phyloP scores from a whole-genome alignment of 2,888 invertebrate genomes.

The Atrina japonica region DNA sequence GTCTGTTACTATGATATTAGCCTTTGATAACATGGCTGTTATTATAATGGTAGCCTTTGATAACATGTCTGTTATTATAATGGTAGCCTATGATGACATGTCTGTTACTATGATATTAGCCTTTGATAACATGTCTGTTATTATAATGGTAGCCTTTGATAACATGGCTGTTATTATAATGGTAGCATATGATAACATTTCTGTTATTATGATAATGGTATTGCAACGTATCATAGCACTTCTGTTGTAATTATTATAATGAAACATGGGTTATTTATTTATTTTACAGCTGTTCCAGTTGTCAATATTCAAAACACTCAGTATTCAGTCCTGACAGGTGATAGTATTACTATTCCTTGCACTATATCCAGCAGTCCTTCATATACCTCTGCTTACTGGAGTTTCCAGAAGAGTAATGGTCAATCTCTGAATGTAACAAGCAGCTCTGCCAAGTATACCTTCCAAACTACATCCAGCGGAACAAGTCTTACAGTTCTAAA shows the following conservation, averaged over 20 bases:
- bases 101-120: no score
- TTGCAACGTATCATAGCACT: constrained; percentile 7
- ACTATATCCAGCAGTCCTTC: constrained; percentile 26
- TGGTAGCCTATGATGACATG: no score
- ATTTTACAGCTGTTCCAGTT: constrained; percentile 20
- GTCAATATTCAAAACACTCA: constrained; percentile 17
- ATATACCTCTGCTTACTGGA: constrained; percentile 32
- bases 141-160: no score
- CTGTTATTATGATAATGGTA: no score
- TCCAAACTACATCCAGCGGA: not conserved
- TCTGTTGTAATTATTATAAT: constrained; percentile 4
- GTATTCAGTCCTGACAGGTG: constrained; percentile 24
- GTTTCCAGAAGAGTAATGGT: constrained; percentile 4
- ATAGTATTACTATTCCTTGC: constrained; percentile 31
- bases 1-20: no score
- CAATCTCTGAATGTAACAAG: not conserved
- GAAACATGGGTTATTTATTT: constrained; percentile 19
- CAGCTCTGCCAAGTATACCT: constrained; percentile 6
- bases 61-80: no score
- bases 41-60: no score
- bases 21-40: no score
- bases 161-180: no score
- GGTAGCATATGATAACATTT: no score
- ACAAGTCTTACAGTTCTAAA: constrained; percentile 21
- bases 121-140: no score